Base-by-base conservation (phyloP, 1,140 invertebrate species). In the Ceratina calcarata region DNA sequence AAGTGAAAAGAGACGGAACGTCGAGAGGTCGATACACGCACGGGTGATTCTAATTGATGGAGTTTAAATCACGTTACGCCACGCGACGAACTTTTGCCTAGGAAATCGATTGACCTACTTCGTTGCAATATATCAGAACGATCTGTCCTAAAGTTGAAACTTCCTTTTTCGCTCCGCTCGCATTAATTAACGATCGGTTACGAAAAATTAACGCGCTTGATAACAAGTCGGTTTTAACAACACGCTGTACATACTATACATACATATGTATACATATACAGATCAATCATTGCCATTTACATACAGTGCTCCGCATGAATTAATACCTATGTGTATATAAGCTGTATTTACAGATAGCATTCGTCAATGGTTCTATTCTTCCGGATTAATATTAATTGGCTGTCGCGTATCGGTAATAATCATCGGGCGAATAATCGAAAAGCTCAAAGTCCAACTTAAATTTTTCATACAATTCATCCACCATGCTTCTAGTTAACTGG, bases 371-470 rank as follows among this genome's bases (percentile, higher is more conserved):
- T 32, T 32, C 27, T 32, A 32, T 32, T 32, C 27, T 32, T 32
- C 27, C 27, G 27, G 2, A 4, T 32, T 20, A 71, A 49, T 58
- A 20, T 60, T 8, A 66, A 10, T 49, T 8, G 2, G 71, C 66
- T 27, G 76, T 86, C 3, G 89, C 89, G 24, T 90, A 89, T 24
- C 86, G 53, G n/a, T 91, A 90, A 72, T 94, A 94, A 51, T 89
- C 85, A 15, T 92, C 87, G 4, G 90, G 81, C 15, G 88, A 91
- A 76, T 95, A 95, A 62, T 90, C 92, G 85, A 94, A 95, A 12
- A 95, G 77, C 67, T 94, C 92, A 77, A 95, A 94, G 82, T 95
- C 94, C 6, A 94, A 78, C 60, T 87, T 89, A 78, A 94, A 94
- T 80, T 94, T 94, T 27, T 93, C 80, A 81, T 94, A 94, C 8